Evolutionary conservation across 2,797 vertebrate genomes (phyloP).

Genomic region (Chanos chanos): DNA sequence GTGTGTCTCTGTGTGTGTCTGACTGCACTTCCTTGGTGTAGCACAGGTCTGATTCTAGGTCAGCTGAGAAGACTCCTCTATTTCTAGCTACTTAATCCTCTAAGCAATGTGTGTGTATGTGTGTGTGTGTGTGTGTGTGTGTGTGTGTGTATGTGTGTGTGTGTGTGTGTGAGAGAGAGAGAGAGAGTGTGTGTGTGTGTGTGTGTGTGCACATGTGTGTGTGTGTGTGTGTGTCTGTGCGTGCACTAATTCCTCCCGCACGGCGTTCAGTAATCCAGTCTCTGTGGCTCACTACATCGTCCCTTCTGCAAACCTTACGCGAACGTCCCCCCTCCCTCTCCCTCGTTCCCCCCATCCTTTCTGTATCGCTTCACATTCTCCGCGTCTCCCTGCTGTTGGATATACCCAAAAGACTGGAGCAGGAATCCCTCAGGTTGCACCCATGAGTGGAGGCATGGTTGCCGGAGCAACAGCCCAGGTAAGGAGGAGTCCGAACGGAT

Average conservation of each 20-base stretch:
- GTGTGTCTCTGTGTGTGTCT: neutral
- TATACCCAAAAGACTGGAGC: conserved; percentile 26
- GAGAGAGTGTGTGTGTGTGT: neutral
- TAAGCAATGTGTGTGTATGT: conserved; percentile 49
- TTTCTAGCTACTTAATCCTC: conserved; percentile 69
- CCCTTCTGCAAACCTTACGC: conserved; percentile 29
- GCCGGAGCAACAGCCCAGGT: conserved; percentile 67
- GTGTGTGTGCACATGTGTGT: conserved; percentile 6
- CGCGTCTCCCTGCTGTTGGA: conserved; percentile 13
- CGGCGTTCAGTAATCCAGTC: conserved; percentile 67
- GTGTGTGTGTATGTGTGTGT: conserved; percentile 18
- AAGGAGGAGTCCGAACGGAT: conserved; percentile 39
- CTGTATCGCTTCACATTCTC: conserved; percentile 5
- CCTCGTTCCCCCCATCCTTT: conserved; percentile 1
- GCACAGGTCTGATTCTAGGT: conserved; percentile 61
- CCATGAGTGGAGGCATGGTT: conserved; percentile 64
- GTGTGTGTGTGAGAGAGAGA: conserved; percentile 2
- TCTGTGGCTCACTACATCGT: conserved; percentile 45
- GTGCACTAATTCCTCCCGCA: conserved; percentile 68
- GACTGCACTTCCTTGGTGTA: conserved; percentile 41
- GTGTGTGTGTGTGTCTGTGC: neutral
- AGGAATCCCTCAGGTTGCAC: conserved; percentile 17
- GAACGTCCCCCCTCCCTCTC: conserved; percentile 7
- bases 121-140: conserved; percentile 31
- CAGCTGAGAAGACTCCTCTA: conserved; percentile 65